Base-by-base conservation (phyloP, 2,797 vertebrate species). In the Moxostoma hubbsi region DNA sequence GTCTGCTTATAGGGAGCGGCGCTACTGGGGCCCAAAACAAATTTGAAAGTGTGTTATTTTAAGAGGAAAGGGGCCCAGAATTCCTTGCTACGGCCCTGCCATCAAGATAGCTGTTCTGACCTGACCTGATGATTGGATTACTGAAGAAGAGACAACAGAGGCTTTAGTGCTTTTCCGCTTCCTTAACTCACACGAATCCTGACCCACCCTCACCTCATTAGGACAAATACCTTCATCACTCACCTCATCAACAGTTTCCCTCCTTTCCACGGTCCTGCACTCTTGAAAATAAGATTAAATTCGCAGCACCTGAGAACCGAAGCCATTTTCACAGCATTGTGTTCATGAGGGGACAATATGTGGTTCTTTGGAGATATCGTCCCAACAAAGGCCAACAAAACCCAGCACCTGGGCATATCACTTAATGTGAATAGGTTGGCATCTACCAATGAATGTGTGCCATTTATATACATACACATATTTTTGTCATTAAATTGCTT, bases 121-220 rank as follows among this genome's bases (percentile, higher is more conserved):
- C 46, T 72, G 49, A 51, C 49, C 47, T 67, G 55, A 51, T 82
- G 73, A 84, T 76, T 73, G 73, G 77, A 84, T 82, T 64, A 82
- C 45, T 5, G 15, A 68, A 36, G 73, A 70, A 70, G 15, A 81
- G 50, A 66, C 66, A 18, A 47, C 50, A 75, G 62, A 58, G 73
- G 73, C 58, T 70, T 82, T 79, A 77, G 69, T 50, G 54, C 64
- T 76, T 76, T 81, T 45, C 73, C 71, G 12, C 68, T 11, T 53
- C 65, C 59, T 75, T 9, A 75, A 15, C 24, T 73, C 51, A 67
- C 55, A 70, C 66, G 4, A 12, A 2, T 45, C 13, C 6, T 82
- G 67, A 66, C 62, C 80, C 57, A 16, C 4, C 36, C 54, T 81
- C 24, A 81, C 68, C 68, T 53, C 24, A 8, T 10, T 12, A 69